Evolutionary conservation across 2,797 vertebrate genomes (phyloP).

Genomic region (Hydrolagus colliei): DNA sequence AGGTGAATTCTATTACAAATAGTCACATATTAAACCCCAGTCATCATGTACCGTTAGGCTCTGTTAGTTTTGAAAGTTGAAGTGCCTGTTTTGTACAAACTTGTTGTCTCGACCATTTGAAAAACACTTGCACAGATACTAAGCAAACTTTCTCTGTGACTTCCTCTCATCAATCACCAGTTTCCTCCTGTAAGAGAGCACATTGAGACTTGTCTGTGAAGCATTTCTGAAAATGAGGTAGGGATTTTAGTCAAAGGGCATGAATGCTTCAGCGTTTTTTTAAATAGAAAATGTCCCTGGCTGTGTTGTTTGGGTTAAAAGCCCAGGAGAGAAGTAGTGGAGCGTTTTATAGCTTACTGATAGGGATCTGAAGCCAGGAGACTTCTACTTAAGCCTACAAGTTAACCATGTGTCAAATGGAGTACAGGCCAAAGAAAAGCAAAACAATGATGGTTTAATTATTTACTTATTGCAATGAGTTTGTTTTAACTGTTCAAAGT

Average conservation of each 20-base stretch:
- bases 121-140: too few relatives aligned
- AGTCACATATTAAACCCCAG: too few relatives aligned
- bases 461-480: too few relatives aligned
- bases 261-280: not conserved
- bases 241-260: not conserved
- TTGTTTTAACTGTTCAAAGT: too few relatives aligned
- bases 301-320: not conserved
- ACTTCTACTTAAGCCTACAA: not conserved
- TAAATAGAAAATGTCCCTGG: not conserved
- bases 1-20: too few relatives aligned
- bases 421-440: not conserved
- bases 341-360: not conserved
- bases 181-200: not conserved
- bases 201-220: not conserved
- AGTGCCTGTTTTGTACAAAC: not conserved
- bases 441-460: too few relatives aligned
- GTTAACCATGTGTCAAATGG: slow-evolving; percentile 1
- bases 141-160: too few relatives aligned
- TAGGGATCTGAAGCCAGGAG: slow-evolving; percentile 4
- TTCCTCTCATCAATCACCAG: not conserved
- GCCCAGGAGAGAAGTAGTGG: slow-evolving; percentile 5
- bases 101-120: not conserved
- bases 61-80: not conserved
- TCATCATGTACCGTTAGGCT: too few relatives aligned
- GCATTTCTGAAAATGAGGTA: not conserved